Evolutionary conservation across 2,797 vertebrate species (phyloP).

Genomic region (Megalops cyprinoides): DNA sequence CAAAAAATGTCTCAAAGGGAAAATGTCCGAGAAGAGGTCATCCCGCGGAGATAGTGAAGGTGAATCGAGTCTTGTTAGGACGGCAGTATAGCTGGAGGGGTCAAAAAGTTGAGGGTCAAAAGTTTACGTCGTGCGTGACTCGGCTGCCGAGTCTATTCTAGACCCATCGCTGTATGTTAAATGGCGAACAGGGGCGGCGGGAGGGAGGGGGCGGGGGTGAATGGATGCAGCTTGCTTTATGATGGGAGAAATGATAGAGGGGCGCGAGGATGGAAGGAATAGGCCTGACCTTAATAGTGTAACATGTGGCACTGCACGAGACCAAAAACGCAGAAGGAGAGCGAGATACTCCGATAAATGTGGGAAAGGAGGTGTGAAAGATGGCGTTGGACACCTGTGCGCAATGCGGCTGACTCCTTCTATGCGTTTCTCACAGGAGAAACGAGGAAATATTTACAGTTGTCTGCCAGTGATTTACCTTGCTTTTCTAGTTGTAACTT

Average conservation of each 20-base stretch:
- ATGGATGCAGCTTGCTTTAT: constrained; percentile 52
- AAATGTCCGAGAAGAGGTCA: background rate
- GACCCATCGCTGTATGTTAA: constrained; percentile 75
- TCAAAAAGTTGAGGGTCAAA: constrained; percentile 93
- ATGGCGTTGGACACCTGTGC: background rate
- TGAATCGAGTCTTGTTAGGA: constrained; percentile 58
- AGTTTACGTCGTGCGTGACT: constrained; percentile 88
- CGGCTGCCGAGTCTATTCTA: constrained; percentile 61
- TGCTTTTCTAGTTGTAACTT: background rate
- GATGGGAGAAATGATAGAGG: constrained; percentile 70
- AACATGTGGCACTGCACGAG: constrained; percentile 49
- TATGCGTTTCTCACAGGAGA: background rate
- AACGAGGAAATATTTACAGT: background rate
- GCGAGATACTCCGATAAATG: too few relatives aligned
- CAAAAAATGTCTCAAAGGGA: background rate
- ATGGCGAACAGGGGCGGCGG: constrained; percentile 57
- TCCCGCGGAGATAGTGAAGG: constrained; percentile 32
- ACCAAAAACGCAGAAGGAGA: too few relatives aligned
- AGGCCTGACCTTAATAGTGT: constrained; percentile 63
- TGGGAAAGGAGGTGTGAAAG: too few relatives aligned
- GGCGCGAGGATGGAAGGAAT: constrained; percentile 64
- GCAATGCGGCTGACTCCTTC: background rate
- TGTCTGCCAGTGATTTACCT: background rate
- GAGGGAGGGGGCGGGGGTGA: constrained; percentile 15
- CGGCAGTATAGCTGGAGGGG: constrained; percentile 74